Evolutionary conservation across 2,888 invertebrate genomes (phyloP), one percentile per base, ranked within the genome.

Genomic region (Dinocampus coccinellae): DNA sequence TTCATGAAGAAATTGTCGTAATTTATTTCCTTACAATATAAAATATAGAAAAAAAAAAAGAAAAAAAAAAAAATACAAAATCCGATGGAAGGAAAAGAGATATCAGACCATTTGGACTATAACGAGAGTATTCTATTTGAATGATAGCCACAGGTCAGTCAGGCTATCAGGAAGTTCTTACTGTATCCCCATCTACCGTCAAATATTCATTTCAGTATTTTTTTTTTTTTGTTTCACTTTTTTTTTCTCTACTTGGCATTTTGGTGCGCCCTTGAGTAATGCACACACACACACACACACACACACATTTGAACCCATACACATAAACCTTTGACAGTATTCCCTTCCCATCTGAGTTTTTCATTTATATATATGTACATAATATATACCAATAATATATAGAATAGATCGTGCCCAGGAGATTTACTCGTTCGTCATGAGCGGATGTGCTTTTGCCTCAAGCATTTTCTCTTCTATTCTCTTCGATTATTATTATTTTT

Each of bases 391-490:
- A 47, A 3, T 39, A n/a, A 39, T 16, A 47, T 47, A 47, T 16
- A 83, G 83, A 81, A 87, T 86, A 85, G 86, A 87, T 86, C 84
- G 85, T 83, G 82, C 86, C 87, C 87, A 77, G 82, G 87, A 85
- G 86, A 86, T 84, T 80, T 73, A 78, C 80, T 85, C 85, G 83
- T 84, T 80, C 83, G 84, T 85, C 84, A 85, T 77, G 72, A 55
- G 80, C 74, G 78, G 77, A 79, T 77, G 72, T 77, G 80, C 69
- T 73, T 58, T 65, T 16, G 72, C 36, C 69, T 39, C 70, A 36
- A 16, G 47, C 33, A 16, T 36, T 11, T 33, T 52, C 33, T 47
- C 47, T 47, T 47, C 47, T 47, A 39, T 39, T 11, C 47, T 26
- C 52, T 42, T n/a, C n/a, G n/a, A n/a, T n/a, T n/a, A n/a, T n/a